Conservation (phyloP, 2,888 invertebrate genomes). For the Proisotoma minuta region DNA sequence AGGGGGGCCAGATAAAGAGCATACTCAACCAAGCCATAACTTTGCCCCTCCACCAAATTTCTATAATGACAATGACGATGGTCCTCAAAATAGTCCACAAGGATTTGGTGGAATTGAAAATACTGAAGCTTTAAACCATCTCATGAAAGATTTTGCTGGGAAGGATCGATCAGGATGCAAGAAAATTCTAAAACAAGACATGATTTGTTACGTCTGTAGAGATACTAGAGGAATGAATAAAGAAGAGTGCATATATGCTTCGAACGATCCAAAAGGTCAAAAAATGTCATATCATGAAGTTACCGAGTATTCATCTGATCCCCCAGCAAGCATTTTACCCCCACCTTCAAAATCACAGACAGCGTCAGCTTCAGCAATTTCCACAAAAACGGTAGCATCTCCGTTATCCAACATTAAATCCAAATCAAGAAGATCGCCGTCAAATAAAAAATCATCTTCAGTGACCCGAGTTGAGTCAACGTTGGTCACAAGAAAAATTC, state of each 20-base stretch:
- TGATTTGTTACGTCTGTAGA: slow-evolving; percentile 71
- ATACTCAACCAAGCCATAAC: slow-evolving; percentile 37
- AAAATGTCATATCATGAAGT: slow-evolving; percentile 59
- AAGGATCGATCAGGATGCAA: slow-evolving; percentile 64
- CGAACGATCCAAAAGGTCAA: slow-evolving; percentile 61
- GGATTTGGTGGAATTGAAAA: neutral
- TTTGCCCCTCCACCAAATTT: slow-evolving; percentile 40
- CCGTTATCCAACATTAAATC: slow-evolving; percentile 1
- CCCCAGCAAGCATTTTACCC: slow-evolving; percentile 35
- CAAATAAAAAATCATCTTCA: neutral
- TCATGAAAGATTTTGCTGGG: slow-evolving; percentile 67
- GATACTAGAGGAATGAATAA: slow-evolving; percentile 64
- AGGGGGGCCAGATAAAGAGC: slow-evolving; percentile 30
- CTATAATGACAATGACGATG: slow-evolving; percentile 17
- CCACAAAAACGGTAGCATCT: neutral
- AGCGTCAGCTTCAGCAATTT: neutral
- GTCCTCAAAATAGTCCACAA: neutral
- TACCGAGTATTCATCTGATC: slow-evolving; percentile 54
- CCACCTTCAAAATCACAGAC: neutral
- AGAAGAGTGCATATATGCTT: slow-evolving; percentile 74
- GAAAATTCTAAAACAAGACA: slow-evolving; percentile 65
- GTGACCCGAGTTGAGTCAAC: slow-evolving; percentile 6
- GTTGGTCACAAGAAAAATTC: neutral
- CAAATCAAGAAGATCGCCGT: neutral
- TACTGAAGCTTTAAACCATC: slow-evolving; percentile 57